Percentiles rank a stretch among this genome's conserved stretches.
Conservation (phyloP, 2,888 invertebrate species). For the Eupsilia transversa region DNA sequence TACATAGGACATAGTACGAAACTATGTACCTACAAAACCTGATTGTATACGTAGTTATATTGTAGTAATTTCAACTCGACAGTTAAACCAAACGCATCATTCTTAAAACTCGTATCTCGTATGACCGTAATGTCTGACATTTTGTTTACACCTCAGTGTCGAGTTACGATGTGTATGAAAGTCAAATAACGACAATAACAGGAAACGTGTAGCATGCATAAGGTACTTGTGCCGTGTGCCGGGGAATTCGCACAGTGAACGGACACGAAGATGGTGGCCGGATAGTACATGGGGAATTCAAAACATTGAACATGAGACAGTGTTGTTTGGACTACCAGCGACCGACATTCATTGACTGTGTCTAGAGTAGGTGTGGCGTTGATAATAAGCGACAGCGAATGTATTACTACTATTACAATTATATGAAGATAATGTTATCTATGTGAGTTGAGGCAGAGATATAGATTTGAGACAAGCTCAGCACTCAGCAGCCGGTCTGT, state of each 20-base stretch:
- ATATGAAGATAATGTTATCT: neutral
- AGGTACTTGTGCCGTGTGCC: constrained; percentile 26
- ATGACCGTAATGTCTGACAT: no score
- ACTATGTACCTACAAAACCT: neutral
- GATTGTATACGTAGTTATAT: neutral
- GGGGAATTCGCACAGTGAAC: constrained; percentile 50
- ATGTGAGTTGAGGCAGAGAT: no score
- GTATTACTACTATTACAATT: neutral
- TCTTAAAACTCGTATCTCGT: constrained; percentile 21
- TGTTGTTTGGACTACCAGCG: constrained; percentile 60
- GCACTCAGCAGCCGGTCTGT: neutral
- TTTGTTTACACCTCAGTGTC: constrained; percentile 16
- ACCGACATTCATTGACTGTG: constrained; percentile 64
- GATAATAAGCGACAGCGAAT: constrained; percentile 28
- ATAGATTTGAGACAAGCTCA: neutral
- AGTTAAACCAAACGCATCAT: constrained; percentile 19
- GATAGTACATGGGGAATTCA: constrained; percentile 58
- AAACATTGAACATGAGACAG: constrained; percentile 61
- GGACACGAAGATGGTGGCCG: constrained; percentile 48
- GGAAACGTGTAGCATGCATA: constrained; percentile 59
- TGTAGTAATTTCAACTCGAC: neutral
- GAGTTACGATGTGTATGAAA: constrained; percentile 28
- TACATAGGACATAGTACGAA: constrained; percentile 1
- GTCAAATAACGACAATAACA: constrained; percentile 57
- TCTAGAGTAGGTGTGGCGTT: constrained; percentile 18